Base-by-base conservation (phyloP, 2,113 vertebrate species). In the Chrysochloris asiatica region DNA sequence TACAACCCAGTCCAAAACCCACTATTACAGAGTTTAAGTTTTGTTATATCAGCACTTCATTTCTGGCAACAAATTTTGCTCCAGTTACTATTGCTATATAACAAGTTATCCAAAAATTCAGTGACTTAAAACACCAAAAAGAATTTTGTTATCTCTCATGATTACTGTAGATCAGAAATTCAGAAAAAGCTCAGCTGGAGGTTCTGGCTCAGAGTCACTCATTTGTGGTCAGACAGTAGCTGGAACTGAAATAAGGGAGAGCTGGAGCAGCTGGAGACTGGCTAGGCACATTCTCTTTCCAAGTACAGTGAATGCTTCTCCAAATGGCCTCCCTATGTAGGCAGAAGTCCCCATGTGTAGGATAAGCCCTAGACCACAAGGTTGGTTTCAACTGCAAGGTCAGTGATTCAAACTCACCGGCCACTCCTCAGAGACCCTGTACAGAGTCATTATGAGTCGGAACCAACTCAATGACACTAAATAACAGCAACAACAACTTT, bases 21-120 rank as follows among this genome's bases (percentile, higher is more conserved):
- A 85, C 7, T 38, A 8, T 1, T 43, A 77, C 73, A 13, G 21
- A 69, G 67, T 69, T 21, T 61, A 28, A 22, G 33, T 93, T 79
- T 69, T 63, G 19, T 72, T 33, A 88, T 63, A 45, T 75, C 83
- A 81, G 45, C 67, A 38, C n/a, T 81, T 75, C 78, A 90, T 88
- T 88, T 71, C 86, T 61, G 33, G 36, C 43, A 84, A 28, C 72
- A 76, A 47, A 80, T 69, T 87, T 56, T n/a, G 71, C 52, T 59
- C 67, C 30, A 83, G 1, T 81, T 84, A 33, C 75, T 76, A 69
- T 47, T 75, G 56, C 43, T 45, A 24, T 36, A 8, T 72, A 45
- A 47, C 72, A 52, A 85, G 63, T 77, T 47, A 77, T n/a, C 50
- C 33, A 73, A 76, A 56, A 47, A 28, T 71, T n/a, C 61, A 69